These are phyloP conservation scores for Tachypleus tridentatus DNA, from an alignment of 1,140 invertebrate genomes.

Conservation along the genomic window DNA sequence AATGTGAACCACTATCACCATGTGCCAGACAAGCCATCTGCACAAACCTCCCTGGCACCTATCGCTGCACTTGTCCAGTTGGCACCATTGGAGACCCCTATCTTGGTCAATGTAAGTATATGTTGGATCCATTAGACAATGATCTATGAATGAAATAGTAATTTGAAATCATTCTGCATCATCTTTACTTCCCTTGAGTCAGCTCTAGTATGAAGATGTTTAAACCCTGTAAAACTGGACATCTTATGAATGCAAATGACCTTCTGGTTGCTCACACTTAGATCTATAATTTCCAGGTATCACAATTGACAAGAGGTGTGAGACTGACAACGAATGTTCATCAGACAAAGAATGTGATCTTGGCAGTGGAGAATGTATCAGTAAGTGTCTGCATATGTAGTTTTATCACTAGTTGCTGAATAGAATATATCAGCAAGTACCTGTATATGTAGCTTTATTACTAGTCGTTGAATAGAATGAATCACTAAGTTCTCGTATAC, in stretches of 20 bases:
- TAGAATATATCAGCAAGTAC: background rate
- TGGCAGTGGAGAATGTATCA: constrained; percentile 26
- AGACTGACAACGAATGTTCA: constrained; percentile 57
- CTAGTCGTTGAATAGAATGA: too few species aligned
- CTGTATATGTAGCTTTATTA: constrained; percentile 8
- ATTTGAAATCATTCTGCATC: too few species aligned
- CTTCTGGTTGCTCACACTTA: constrained; percentile 1
- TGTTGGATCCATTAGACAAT: background rate
- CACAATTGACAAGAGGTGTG: constrained; percentile 58
- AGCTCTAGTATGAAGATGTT: too few species aligned
- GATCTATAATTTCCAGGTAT: constrained; percentile 31
- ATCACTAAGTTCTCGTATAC: too few species aligned
- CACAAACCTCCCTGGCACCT: constrained; percentile 64
- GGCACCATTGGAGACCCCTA: constrained; percentile 65
- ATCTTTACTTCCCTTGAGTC: too few species aligned
- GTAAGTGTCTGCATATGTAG: constrained; percentile 13
- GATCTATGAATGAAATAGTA: background rate
- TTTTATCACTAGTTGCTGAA: background rate
- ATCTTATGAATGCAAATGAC: too few species aligned
- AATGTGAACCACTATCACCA: constrained; percentile 53
- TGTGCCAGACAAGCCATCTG: constrained; percentile 70
- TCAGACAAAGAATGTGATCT: constrained; percentile 58
- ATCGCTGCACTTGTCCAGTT: constrained; percentile 59
- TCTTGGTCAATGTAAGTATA: constrained; percentile 45
- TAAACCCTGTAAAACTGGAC: too few species aligned